Percentiles rank a stretch among this genome's conserved stretches.
phyloP scores from a whole-genome alignment of 2,113 vertebrate genomes.

The Alligator mississippiensis region DNA sequence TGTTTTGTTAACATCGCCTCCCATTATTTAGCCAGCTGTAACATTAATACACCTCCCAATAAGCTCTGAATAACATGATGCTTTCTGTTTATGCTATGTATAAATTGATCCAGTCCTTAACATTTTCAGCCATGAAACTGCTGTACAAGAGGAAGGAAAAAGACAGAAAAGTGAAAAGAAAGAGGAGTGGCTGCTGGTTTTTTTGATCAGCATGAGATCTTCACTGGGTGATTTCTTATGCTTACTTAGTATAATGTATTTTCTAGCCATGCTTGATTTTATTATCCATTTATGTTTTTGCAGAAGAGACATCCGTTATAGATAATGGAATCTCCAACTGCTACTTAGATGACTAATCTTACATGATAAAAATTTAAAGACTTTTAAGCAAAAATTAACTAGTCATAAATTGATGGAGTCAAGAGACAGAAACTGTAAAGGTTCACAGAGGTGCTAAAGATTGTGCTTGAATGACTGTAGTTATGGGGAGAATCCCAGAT shows the following conservation, averaged over 20 bases:
- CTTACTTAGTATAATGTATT: background rate
- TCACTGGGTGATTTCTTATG: background rate
- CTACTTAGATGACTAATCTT: background rate
- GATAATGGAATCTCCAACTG: background rate
- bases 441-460: fast-evolving
- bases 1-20: background rate
- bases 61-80: background rate
- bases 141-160: background rate
- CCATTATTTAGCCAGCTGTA: background rate
- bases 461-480: background rate
- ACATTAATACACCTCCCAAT: background rate
- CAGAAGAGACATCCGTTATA: background rate
- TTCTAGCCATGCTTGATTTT: background rate
- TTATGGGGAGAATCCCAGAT: background rate
- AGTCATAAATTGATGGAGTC: background rate
- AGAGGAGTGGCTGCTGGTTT: background rate
- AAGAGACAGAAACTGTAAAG: background rate
- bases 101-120: background rate
- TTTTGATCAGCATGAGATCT: background rate
- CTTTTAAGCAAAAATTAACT: background rate
- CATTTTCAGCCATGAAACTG: background rate
- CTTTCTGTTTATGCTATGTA: background rate
- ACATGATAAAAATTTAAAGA: background rate
- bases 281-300: background rate
- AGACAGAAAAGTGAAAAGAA: background rate